phyloP scores from a whole-genome alignment of 2,113 vertebrate genomes.

The Dromas ardeola region DNA sequence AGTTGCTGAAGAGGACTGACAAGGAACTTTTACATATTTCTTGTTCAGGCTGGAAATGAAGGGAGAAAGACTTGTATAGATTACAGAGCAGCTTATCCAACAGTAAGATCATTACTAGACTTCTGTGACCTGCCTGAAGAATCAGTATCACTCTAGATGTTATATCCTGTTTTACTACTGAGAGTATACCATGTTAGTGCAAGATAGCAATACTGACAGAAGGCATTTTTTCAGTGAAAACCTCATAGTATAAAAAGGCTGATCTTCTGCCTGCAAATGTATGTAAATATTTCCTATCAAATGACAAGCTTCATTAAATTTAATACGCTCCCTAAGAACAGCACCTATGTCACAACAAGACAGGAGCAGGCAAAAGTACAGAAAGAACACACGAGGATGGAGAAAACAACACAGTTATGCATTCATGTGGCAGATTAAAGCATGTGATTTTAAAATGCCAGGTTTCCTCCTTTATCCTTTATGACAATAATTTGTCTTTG shows the following conservation, averaged over 20 bases:
- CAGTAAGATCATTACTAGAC: neutral
- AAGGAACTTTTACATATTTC: neutral
- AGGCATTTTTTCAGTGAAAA: neutral
- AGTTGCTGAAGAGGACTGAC: neutral
- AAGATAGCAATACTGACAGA: neutral
- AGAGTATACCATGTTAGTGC: neutral
- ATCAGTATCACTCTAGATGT: neutral
- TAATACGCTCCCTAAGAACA: neutral
- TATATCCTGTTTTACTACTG: neutral
- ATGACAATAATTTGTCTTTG: neutral
- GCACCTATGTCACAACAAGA: accelerated
- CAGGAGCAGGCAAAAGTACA: neutral
- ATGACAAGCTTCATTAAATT: neutral
- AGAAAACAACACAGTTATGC: neutral
- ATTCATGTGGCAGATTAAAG: neutral
- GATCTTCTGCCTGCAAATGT: neutral
- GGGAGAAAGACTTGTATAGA: neutral
- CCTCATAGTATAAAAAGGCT: neutral
- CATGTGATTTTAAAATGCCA: neutral
- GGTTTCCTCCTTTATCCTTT: neutral
- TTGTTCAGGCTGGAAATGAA: neutral
- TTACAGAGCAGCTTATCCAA: neutral
- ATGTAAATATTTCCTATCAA: neutral
- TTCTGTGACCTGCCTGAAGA: neutral
- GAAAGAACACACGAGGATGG: neutral